Evolutionary conservation across 2,797 vertebrate species (phyloP), one percentile per base, ranked within the genome.

Genomic region (Peromyscus nudipes): DNA sequence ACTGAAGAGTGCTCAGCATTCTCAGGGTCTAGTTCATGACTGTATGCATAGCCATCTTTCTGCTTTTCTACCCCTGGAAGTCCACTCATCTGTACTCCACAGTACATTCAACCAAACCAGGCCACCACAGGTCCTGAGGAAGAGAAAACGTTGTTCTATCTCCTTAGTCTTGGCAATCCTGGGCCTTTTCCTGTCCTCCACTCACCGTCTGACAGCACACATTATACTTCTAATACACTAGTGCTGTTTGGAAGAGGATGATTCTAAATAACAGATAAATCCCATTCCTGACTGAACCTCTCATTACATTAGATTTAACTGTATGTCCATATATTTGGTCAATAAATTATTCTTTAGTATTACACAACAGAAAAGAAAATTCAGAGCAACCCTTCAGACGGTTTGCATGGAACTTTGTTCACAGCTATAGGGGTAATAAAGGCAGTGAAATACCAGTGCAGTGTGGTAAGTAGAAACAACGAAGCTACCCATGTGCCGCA

Each of bases 211-310:
- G 21, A 88, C 40, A 31, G 40, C 34, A 90, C 37, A 8, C 3
- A 8, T 23, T 11, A 46, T 10, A 29, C 9, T 92, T 94, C 89
- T 83, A 83, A 95, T 86, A 84, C 52, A 77, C 0, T 37, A 46
- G 10, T 69, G 67, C 27, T 89, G 10, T 91, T 92, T 86, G 49
- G 75, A 37, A 95, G 71, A 95, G 62, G 65, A 79, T 4, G n/a
- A 62, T 37, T 82, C 25, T 62, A 90, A 89, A 73, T 40, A 79
- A 65, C 34, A 81, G 86, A 62, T 77, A 65, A 81, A 91, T 64
- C 46, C 23, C 16, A n/a, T 55, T 43, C 10, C 62, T 82, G 37
- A 75, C 40, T 43, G 90, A 92, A 31, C 4, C 8, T 46, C 82
- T 77, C 29, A 46, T 77, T 81, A 7, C 6, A 6, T n/a, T 93